Percentiles rank a stretch among this genome's conserved stretches.
Evolutionary conservation across 2,113 vertebrate genomes (phyloP).

Genomic region (Zeus faber): DNA sequence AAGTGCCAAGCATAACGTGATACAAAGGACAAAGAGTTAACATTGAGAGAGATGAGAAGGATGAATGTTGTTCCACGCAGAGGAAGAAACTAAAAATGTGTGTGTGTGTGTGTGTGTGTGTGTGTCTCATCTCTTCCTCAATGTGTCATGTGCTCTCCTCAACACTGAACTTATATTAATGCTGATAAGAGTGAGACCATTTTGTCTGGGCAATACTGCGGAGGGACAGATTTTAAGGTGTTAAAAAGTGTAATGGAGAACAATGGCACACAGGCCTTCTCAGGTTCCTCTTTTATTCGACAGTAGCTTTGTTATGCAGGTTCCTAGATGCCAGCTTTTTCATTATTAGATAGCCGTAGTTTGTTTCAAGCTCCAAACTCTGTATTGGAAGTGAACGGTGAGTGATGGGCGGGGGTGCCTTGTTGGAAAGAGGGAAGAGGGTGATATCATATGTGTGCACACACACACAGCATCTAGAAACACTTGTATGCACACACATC

Average conservation of each 20-base stretch:
- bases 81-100: no score
- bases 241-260: background rate
- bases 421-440: slow-evolving; percentile 15
- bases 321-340: slow-evolving; percentile 41
- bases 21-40: no score
- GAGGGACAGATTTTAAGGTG: background rate
- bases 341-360: slow-evolving; percentile 40
- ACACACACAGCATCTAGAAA: slow-evolving; percentile 1
- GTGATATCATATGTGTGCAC: slow-evolving; percentile 41
- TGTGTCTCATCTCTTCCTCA: background rate
- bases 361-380: slow-evolving; percentile 27
- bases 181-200: slow-evolving; percentile 4
- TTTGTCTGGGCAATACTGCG: slow-evolving; percentile 2
- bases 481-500: background rate
- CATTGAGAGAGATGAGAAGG: no score
- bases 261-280: slow-evolving; percentile 4
- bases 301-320: slow-evolving; percentile 32
- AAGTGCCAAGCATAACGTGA: background rate
- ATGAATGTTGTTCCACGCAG: background rate
- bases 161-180: background rate
- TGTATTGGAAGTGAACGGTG: slow-evolving; percentile 23
- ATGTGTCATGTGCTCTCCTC: background rate
- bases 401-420: slow-evolving; percentile 31
- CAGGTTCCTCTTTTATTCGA: slow-evolving; percentile 12
- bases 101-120: background rate